A percentile compares a stretch with the other conserved stretches of the same genome.
Conservation (phyloP, 1,140 invertebrate genomes). For the Drosophila nigrodunni region DNA sequence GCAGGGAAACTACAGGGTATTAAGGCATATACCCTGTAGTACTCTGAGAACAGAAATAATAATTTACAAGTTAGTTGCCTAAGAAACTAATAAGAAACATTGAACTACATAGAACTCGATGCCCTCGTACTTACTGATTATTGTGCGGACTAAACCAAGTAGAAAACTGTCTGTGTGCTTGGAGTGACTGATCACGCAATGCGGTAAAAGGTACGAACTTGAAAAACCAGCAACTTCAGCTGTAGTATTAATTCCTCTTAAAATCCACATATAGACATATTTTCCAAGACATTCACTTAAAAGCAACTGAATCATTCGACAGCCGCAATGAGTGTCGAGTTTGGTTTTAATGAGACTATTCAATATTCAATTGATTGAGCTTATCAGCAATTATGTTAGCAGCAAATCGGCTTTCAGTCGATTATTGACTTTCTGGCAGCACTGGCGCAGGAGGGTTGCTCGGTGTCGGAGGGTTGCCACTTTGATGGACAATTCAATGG, state of each 20-base stretch:
- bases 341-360: slow-evolving; percentile 7
- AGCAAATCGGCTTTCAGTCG: no score
- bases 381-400: slow-evolving; percentile 14
- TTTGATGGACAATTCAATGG: slow-evolving; percentile 21
- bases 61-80: no score
- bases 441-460: background rate
- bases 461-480: background rate
- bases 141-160: no score
- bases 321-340: background rate
- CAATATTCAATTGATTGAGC: slow-evolving; percentile 20
- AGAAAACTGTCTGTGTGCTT: no score
- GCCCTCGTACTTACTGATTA: no score
- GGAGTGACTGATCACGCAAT: no score
- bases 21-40: background rate
- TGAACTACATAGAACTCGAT: no score
- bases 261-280: background rate
- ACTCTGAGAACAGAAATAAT: no score
- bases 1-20: background rate
- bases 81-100: no score
- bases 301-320: background rate
- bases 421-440: background rate
- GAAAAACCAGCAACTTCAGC: no score
- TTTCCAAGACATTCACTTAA: background rate
- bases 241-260: no score
- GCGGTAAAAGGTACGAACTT: no score